phyloP scores from a whole-genome alignment of 2,797 vertebrate species.

The Parotocinclus haroldoi region DNA sequence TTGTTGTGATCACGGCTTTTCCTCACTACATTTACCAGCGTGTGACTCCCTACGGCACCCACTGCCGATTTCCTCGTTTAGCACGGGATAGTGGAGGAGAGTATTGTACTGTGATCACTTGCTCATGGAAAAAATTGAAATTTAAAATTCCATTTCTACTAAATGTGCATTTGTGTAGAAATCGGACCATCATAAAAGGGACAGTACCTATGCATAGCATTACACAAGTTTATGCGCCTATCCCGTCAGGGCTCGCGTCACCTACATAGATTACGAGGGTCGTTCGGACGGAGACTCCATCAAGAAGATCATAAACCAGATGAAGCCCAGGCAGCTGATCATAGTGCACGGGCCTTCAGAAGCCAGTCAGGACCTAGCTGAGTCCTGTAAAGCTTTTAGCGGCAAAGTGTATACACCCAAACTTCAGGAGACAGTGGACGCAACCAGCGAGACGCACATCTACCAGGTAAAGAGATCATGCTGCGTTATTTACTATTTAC shows the following conservation, averaged over 20 bases:
- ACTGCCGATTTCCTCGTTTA: too few relatives aligned
- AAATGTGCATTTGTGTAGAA: too few relatives aligned
- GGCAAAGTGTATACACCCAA: slow-evolving; percentile 96
- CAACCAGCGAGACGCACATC: slow-evolving; percentile 97
- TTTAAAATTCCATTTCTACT: too few relatives aligned
- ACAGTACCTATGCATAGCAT: too few relatives aligned
- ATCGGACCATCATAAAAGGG: too few relatives aligned
- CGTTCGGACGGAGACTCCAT: slow-evolving; percentile 98
- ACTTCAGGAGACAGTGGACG: slow-evolving; percentile 93
- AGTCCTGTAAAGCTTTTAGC: slow-evolving; percentile 93
- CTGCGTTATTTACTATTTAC: too few relatives aligned
- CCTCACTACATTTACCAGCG: too few relatives aligned
- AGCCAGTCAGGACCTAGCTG: slow-evolving; percentile 90
- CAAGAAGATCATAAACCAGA: slow-evolving; percentile 99
- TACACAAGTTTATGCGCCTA: background rate
- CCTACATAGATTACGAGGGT: slow-evolving; percentile 97
- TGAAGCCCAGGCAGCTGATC: slow-evolving; percentile 93
- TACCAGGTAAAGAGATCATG: slow-evolving; percentile 81
- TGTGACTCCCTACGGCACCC: too few relatives aligned
- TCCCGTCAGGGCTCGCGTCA: slow-evolving; percentile 82
- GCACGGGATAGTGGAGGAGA: too few relatives aligned
- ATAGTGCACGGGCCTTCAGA: slow-evolving; percentile 93
- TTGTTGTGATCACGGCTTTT: too few relatives aligned
- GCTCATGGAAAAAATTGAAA: too few relatives aligned
- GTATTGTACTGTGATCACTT: too few relatives aligned